Evolutionary conservation across 2,113 vertebrate species (phyloP).

Genomic region (Jacana jacana): DNA sequence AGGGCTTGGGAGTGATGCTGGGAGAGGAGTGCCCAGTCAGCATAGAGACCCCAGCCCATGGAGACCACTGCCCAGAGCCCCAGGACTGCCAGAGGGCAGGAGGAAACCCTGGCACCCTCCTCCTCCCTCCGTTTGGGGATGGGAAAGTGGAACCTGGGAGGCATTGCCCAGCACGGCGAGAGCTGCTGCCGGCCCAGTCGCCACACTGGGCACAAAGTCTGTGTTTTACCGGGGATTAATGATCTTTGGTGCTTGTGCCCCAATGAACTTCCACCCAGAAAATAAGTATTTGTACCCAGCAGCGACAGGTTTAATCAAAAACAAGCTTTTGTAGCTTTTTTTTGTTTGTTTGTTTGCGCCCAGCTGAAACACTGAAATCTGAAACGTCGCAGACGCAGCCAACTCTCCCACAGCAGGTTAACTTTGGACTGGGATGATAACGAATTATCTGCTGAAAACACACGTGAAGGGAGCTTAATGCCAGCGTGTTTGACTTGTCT

Average conservation of each 20-base stretch:
- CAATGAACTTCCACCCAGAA: conserved; percentile 69
- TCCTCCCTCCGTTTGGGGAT: background rate
- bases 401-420: conserved; percentile 45
- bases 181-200: background rate
- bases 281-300: background rate
- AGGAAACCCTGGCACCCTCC: background rate
- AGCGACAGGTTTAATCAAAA: conserved; percentile 57
- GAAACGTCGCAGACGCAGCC: conserved; percentile 35
- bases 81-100: rapidly evolving
- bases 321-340: conserved; percentile 22
- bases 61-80: rapidly evolving
- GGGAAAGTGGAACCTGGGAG: background rate
- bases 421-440: conserved; percentile 64
- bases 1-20: rapidly evolving
- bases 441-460: conserved; percentile 51
- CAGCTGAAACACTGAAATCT: conserved; percentile 21
- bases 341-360: conserved; percentile 50
- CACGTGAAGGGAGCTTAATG: background rate
- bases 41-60: background rate
- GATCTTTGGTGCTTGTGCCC: conserved; percentile 17
- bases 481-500: background rate
- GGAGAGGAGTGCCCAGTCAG: rapidly evolving
- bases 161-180: rapidly evolving
- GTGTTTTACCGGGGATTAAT: background rate
- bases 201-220: background rate